Conservation (phyloP, 2,113 vertebrate species). For the Archocentrus centrarchus region DNA sequence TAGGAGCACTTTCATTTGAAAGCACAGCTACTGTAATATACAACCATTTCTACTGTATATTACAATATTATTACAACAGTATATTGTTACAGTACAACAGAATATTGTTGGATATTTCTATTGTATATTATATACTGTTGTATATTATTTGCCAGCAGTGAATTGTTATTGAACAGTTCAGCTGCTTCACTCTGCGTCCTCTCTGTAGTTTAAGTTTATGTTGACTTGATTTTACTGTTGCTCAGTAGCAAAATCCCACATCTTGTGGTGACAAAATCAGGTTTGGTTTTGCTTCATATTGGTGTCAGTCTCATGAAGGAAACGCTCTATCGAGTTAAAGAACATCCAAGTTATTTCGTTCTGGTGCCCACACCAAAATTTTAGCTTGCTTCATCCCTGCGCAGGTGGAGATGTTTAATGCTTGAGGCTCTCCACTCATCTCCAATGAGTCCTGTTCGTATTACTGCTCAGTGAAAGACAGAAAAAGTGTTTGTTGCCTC, state of each 20-base stretch:
- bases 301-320: background rate
- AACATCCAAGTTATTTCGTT: conserved; percentile 5
- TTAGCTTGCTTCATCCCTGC: background rate
- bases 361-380: conserved; percentile 16
- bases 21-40: too few relatives aligned
- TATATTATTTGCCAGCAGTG: background rate
- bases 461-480: conserved; percentile 46
- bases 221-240: background rate
- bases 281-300: conserved; percentile 9
- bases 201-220: background rate
- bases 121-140: background rate
- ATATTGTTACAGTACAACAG: background rate
- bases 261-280: background rate
- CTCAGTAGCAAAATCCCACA: background rate
- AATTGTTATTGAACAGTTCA: background rate
- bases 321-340: conserved; percentile 12
- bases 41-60: too few relatives aligned
- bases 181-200: background rate
- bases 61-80: background rate
- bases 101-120: background rate
- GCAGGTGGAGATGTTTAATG: conserved; percentile 47
- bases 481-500: conserved; percentile 61
- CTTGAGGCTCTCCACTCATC: conserved; percentile 23
- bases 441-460: conserved; percentile 15
- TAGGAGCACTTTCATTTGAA: too few relatives aligned